Conservation (phyloP, 2,113 vertebrate genomes). For the Apteryx owenii region DNA sequence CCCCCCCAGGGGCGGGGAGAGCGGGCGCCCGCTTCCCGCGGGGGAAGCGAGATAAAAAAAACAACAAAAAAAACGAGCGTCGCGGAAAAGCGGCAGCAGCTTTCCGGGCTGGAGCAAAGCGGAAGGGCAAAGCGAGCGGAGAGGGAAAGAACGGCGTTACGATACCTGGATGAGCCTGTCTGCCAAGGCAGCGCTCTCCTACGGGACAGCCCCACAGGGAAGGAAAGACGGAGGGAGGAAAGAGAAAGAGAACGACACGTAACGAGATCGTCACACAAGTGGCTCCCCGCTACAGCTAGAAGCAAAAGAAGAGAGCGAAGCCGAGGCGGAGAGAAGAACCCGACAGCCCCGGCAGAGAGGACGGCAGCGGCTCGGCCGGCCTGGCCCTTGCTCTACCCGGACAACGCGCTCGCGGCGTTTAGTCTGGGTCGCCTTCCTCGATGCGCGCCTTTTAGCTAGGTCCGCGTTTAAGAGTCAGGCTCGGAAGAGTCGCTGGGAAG, state of each 20-base stretch:
- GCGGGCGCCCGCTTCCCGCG: too few species aligned
- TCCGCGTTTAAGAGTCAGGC: too few species aligned
- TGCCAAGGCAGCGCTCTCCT: slow-evolving; percentile 97
- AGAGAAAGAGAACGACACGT: slow-evolving; percentile 51
- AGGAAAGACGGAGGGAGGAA: slow-evolving; percentile 54
- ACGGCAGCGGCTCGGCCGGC: too few species aligned
- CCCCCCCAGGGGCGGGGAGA: too few species aligned
- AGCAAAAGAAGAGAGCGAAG: slow-evolving; percentile 48
- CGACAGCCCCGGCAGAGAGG: not conserved
- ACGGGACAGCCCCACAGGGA: slow-evolving; percentile 68
- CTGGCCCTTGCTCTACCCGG: too few species aligned
- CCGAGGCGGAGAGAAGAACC: not conserved
- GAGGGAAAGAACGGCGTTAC: slow-evolving; percentile 61
- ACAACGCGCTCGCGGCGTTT: too few species aligned
- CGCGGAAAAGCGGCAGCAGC: too few species aligned
- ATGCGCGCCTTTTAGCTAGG: too few species aligned
- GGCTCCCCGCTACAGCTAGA: slow-evolving; percentile 23
- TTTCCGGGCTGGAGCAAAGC: not conserved
- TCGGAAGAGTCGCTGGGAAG: too few species aligned
- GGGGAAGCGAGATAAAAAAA: too few species aligned
- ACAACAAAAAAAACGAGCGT: too few species aligned
- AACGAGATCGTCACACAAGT: not conserved
- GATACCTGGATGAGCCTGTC: slow-evolving; percentile 98
- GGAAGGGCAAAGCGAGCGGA: not conserved
- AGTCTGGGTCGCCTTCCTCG: too few species aligned